These are phyloP conservation scores for Melipona quadrifasciata DNA, from an alignment of 1,140 invertebrate species.

Conservation along the genomic window DNA sequence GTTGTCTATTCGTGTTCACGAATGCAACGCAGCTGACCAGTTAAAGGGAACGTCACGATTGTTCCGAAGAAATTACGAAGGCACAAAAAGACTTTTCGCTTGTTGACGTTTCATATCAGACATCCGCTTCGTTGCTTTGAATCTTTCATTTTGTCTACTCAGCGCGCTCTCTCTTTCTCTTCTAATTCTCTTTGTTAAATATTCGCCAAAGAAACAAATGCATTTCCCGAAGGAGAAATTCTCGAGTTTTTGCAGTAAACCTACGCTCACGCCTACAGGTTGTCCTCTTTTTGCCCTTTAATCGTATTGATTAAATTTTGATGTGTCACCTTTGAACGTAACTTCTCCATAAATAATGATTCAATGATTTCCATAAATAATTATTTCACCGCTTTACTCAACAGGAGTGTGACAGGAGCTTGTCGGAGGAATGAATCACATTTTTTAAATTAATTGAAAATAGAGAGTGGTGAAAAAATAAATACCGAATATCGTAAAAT, in stretches of 20 bases:
- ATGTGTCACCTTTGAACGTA: not conserved
- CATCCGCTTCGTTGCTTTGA: not conserved
- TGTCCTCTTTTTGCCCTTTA: conserved; percentile 7
- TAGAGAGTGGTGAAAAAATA: no score
- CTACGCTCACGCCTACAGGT: not conserved
- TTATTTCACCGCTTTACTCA: no score
- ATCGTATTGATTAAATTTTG: conserved; percentile 20
- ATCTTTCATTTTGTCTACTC: conserved; percentile 7
- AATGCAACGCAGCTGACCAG: conserved; percentile 35
- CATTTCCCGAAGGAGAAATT: not conserved
- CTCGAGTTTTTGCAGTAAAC: not conserved
- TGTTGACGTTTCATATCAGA: not conserved
- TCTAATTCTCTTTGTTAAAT: not conserved
- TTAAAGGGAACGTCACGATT: conserved; percentile 34
- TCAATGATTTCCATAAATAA: not conserved
- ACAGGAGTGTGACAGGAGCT: no score
- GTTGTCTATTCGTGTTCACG: conserved; percentile 18
- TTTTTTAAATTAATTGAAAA: not conserved
- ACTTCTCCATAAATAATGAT: not conserved
- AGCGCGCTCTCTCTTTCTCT: not conserved
- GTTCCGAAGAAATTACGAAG: conserved; percentile 3
- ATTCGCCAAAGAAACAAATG: not conserved
- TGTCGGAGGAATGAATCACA: not conserved
- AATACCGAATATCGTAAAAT: not conserved
- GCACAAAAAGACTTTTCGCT: not conserved